These are phyloP conservation scores for Scomberomorus guttatus DNA, from an alignment of 2,797 vertebrate genomes.

Conservation along the genomic window DNA sequence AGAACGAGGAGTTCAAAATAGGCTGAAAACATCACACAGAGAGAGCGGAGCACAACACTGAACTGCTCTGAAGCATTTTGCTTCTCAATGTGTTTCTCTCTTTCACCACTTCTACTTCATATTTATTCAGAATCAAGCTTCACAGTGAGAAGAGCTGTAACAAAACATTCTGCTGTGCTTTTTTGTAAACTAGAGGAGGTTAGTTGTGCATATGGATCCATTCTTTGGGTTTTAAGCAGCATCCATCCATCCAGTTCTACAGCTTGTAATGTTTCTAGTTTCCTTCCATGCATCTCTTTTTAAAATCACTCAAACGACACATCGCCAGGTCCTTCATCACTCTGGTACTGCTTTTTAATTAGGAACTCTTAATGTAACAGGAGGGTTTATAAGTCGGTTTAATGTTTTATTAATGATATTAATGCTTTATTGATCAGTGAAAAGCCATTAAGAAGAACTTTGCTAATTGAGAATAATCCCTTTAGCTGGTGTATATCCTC, in stretches of 20 bases:
- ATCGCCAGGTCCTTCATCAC: neutral
- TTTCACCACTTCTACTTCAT: neutral
- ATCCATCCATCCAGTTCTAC: neutral
- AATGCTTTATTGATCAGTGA: neutral
- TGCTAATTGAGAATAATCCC: neutral
- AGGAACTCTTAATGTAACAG: neutral
- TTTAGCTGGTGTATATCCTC: neutral
- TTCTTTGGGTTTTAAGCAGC: neutral
- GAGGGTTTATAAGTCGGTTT: neutral
- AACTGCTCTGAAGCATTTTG: neutral
- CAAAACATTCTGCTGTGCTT: neutral
- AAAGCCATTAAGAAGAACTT: neutral
- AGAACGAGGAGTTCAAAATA: constrained; percentile 18
- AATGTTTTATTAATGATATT: constrained; percentile 1
- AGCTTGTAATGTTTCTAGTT: neutral
- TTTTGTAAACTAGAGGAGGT: neutral
- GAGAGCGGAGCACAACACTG: neutral
- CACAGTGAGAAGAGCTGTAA: neutral
- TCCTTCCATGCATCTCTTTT: neutral
- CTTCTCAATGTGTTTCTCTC: neutral
- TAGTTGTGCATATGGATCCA: neutral
- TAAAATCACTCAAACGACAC: neutral
- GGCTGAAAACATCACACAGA: constrained; percentile 1
- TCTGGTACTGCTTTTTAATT: neutral
- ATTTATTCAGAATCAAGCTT: neutral